phyloP scores from a whole-genome alignment of 2,888 invertebrate genomes.

The Andrena flavipes region DNA sequence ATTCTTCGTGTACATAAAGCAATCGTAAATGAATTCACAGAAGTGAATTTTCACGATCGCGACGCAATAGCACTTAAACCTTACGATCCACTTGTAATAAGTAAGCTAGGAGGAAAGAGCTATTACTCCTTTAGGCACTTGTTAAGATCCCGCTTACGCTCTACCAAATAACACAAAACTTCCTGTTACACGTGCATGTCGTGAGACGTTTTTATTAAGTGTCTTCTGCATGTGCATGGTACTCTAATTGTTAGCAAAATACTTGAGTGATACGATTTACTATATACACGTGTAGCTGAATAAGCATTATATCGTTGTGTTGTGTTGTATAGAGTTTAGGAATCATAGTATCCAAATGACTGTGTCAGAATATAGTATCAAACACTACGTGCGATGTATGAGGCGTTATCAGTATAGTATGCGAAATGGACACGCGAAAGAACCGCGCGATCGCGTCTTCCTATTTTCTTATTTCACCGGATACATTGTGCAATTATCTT shows the following conservation, averaged over 20 bases:
- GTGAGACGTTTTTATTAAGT: slow-evolving; percentile 36
- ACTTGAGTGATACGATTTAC: slow-evolving; percentile 34
- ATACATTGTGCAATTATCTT: slow-evolving; percentile 17
- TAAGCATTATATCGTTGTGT: slow-evolving; percentile 51
- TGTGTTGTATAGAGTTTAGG: slow-evolving; percentile 45
- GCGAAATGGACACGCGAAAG: slow-evolving; percentile 12
- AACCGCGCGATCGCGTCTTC: slow-evolving; percentile 9
- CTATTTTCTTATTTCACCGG: slow-evolving; percentile 16
- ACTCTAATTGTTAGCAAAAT: slow-evolving; percentile 41
- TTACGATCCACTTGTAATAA: background rate
- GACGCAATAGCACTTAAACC: background rate
- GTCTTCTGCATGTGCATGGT: slow-evolving; percentile 67
- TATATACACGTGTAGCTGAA: slow-evolving; percentile 33
- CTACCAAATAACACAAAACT: slow-evolving; percentile 17
- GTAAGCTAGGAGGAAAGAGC: slow-evolving; percentile 3
- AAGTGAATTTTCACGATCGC: slow-evolving; percentile 5
- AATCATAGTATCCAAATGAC: slow-evolving; percentile 34
- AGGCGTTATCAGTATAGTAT: slow-evolving; percentile 47
- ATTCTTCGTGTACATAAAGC: background rate
- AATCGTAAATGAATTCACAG: background rate
- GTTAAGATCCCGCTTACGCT: slow-evolving; percentile 24
- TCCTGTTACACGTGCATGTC: slow-evolving; percentile 44
- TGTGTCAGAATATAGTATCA: slow-evolving; percentile 30
- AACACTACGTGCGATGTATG: slow-evolving; percentile 48
- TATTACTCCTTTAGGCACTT: slow-evolving; percentile 28